phyloP scores from a whole-genome alignment of 2,797 vertebrate species.

The Enteromius unitaeniatus region DNA sequence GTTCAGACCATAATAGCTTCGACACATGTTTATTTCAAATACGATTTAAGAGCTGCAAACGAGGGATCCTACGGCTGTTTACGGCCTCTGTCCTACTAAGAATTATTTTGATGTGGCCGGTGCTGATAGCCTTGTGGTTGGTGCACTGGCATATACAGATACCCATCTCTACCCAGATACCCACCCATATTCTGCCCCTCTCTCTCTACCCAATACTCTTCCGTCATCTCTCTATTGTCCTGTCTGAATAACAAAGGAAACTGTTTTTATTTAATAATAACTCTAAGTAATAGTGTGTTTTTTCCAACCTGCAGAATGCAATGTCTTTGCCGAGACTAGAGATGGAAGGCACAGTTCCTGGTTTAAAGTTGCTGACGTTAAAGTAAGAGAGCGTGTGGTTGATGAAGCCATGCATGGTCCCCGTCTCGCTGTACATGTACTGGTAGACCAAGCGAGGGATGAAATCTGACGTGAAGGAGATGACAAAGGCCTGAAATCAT shows the following conservation, averaged over 20 bases:
- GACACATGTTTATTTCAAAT: conserved; percentile 5
- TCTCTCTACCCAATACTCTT: no score
- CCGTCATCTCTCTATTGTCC: no score
- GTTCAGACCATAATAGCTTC: background rate
- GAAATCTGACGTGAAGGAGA: conserved; percentile 96
- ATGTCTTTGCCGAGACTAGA: conserved; percentile 78
- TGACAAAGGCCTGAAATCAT: conserved; percentile 90
- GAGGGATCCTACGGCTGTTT: background rate
- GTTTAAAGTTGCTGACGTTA: conserved; percentile 91
- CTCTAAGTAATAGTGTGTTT: background rate
- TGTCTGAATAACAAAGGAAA: no score
- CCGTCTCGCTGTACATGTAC: conserved; percentile 91
- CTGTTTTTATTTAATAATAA: background rate
- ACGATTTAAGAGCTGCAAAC: background rate
- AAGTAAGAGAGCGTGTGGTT: conserved; percentile 98
- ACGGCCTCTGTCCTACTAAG: background rate
- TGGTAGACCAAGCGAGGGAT: conserved; percentile 96
- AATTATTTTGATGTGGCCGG: background rate
- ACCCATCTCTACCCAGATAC: no score
- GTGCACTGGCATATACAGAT: no score
- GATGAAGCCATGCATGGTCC: conserved; percentile 95
- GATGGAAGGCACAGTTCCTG: conserved; percentile 83
- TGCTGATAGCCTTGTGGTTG: no score
- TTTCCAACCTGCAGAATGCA: conserved; percentile 87
- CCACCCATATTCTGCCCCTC: no score